phyloP scores from a whole-genome alignment of 2,113 vertebrate genomes.

The Antennarius striatus region DNA sequence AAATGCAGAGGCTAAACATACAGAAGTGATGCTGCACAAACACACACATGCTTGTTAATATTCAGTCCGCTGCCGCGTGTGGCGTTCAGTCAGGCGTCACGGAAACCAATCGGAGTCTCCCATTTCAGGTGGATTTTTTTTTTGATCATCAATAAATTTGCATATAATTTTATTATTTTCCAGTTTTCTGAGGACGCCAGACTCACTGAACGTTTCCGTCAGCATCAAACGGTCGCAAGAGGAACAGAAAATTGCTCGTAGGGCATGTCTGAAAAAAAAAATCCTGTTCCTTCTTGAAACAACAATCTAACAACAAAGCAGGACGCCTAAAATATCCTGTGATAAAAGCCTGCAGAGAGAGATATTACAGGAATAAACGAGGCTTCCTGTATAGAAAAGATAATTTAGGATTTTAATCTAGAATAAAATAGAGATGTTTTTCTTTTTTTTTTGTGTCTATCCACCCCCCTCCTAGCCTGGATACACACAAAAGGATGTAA shows the following conservation, averaged over 20 bases:
- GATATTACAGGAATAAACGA: constrained; percentile 2
- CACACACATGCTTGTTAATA: constrained; percentile 21
- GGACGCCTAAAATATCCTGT: constrained; percentile 29
- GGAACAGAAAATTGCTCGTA: constrained; percentile 26
- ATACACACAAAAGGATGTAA: constrained; percentile 52
- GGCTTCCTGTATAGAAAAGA: too few relatives aligned
- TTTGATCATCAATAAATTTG: too few relatives aligned
- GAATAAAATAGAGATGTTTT: not conserved
- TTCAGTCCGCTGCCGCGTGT: constrained; percentile 3
- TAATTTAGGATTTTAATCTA: too few relatives aligned
- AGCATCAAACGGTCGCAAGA: constrained; percentile 6
- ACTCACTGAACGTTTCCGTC: too few relatives aligned
- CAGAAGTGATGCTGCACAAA: constrained; percentile 37
- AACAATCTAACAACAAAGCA: constrained; percentile 10
- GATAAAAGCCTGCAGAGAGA: not conserved
- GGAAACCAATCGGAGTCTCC: too few relatives aligned
- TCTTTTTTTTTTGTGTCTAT: too few relatives aligned
- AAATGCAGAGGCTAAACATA: constrained; percentile 37
- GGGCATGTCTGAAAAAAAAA: constrained; percentile 2
- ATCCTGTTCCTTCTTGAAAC: constrained; percentile 32
- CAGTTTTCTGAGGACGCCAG: too few relatives aligned
- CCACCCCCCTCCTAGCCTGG: not conserved
- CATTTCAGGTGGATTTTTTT: too few relatives aligned
- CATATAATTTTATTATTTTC: too few relatives aligned
- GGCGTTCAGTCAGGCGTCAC: constrained; percentile 1